Evolutionary conservation across 2,888 invertebrate genomes (phyloP), one percentile per base, ranked within the genome.

Genomic region (Platycheirus rosarum): DNA sequence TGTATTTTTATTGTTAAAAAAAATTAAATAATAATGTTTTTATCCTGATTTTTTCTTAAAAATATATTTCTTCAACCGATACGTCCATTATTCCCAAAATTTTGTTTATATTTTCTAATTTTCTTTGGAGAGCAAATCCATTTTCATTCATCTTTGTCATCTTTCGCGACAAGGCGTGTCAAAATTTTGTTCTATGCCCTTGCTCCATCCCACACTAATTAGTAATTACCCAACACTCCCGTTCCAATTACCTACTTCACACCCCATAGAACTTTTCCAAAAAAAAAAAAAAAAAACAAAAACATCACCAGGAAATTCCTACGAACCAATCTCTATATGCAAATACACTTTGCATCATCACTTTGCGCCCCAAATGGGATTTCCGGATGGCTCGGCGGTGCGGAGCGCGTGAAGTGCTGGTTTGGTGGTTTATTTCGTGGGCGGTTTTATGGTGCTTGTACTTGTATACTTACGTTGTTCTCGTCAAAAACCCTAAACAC

Each of bases 401-500:
- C n/a, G n/a, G n/a, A 23, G 23, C 2, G 23, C 23, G 6, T 23
- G 7, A 32, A 8, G 29, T 32, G 29, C 26, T 8, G 37, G 37
- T 46, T 16, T 46, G 11, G 35, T 42, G 26, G 20, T 40, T 53
- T 60, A 32, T 62, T 63, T 29, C 16, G 29, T 26, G 40, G 53
- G 26, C 18, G 26, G 32, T 62, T 60, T 60, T 8, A 49, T 20
- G 16, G 35, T 46, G 16, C 51, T 37, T 46, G 40, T 42, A n/a
- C 51, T 37, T 40, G 2, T 65, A 29, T 86, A 93, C 96, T 95
- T 92, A 98, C 98, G 92, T 97, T 97, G 91, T 99, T 98, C 92
- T 98, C 97, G 91, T 99, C 98, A 91, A 99, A 99, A 65, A 99
- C 99, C 89, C 98, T 95, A 93, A 99, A 99, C 80, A 99, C 98